Evolutionary conservation across 2,113 vertebrate species (phyloP), one percentile per base, ranked within the genome.

Genomic region (Sisor rabdophorus): DNA sequence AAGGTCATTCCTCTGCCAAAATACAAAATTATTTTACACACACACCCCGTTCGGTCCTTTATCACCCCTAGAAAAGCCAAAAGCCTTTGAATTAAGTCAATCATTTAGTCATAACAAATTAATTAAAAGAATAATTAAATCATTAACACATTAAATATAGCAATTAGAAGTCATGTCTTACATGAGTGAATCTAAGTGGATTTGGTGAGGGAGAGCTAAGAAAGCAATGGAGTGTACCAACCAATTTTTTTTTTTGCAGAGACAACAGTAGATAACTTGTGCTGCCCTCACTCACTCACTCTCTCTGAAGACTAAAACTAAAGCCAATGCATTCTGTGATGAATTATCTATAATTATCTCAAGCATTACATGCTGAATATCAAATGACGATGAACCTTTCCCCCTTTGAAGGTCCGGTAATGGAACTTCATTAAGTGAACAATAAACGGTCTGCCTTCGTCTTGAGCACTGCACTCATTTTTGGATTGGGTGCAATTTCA

Each of bases 121-220:
- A 90, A 91, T 92, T 89, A 89, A 89, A 91, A 92, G 88, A 90
- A 91, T 91, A 91, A 92, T 92, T 90, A 90, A 91, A 89, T 91
- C 89, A 92, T 91, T 91, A 91, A 87, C 87, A 89, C 86, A 87
- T 89, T 90, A 88, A 90, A 89, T 88, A 87, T 79, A 84, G 87
- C 88, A 90, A 91, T 91, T 91, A 91, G 87, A 90, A 89, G 88
- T 87, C 87, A 81, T 91, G 90, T 91, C 88, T 84, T 91, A 89
- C 89, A 91, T 91, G 89, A 90, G 80, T 87, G 88, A 89, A 90
- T 89, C 84, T 90, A 86, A 88, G 85, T 79, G 87, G 88, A 88
- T 90, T 88, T 91, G 86, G 90, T 81, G 77, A 64, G 77, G 67
- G 73, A 68, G 71, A 87, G 87, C 80, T 85, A 86, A 88, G 79